Conservation (phyloP, 2,888 invertebrate species). For the Apoderus coryli region DNA sequence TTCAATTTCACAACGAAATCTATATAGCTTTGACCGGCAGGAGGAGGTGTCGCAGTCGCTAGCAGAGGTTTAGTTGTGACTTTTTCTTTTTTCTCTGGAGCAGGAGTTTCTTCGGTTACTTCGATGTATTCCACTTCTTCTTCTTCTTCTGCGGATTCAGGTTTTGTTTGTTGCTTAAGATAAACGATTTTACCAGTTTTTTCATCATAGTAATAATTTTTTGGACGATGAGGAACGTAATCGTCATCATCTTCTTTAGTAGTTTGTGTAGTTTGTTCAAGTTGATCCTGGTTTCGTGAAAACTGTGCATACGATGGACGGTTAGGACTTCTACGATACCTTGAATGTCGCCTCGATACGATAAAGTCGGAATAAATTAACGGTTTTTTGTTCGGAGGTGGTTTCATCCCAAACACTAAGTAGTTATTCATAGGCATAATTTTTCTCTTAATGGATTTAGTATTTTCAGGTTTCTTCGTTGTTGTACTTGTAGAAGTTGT, state of each 20-base stretch:
- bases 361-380: slow-evolving; percentile 23
- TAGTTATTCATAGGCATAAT: slow-evolving; percentile 28
- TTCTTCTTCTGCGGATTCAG: slow-evolving; percentile 19
- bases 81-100: slow-evolving; percentile 9
- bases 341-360: slow-evolving; percentile 14
- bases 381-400: slow-evolving; percentile 25
- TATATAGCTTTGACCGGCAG: slow-evolving; percentile 23
- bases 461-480: no score
- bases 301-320: slow-evolving; percentile 24
- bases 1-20: slow-evolving; percentile 27
- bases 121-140: slow-evolving; percentile 22
- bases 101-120: slow-evolving; percentile 14
- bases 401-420: slow-evolving; percentile 28
- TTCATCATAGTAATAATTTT: slow-evolving; percentile 30
- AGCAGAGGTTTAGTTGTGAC: slow-evolving; percentile 20
- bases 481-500: no score
- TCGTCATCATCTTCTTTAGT: slow-evolving; percentile 25
- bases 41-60: slow-evolving; percentile 22
- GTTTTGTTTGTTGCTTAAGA: slow-evolving; percentile 21
- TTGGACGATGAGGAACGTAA: slow-evolving; percentile 29
- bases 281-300: slow-evolving; percentile 20
- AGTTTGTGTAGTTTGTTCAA: slow-evolving; percentile 17
- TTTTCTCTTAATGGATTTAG: no score
- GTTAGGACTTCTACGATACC: slow-evolving; percentile 21
- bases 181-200: slow-evolving; percentile 29